Evolutionary conservation across 2,888 invertebrate species (phyloP).

Genomic region (Octodonta nipae): DNA sequence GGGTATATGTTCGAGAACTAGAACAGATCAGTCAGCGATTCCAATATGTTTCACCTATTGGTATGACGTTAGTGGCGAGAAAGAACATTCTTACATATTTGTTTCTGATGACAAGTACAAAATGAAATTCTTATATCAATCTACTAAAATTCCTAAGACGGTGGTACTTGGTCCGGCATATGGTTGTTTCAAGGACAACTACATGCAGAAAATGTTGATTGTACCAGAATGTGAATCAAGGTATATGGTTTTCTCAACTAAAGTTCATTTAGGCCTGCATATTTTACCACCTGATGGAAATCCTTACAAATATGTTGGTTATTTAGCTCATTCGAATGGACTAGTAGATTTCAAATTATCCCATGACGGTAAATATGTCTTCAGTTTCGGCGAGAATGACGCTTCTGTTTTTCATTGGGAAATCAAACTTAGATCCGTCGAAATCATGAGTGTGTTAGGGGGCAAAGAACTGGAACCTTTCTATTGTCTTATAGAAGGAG

Average conservation of each 20-base stretch:
- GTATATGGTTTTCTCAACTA: conserved; percentile 50
- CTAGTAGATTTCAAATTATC: conserved; percentile 38
- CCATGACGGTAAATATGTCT: conserved; percentile 38
- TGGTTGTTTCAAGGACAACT: conserved; percentile 38
- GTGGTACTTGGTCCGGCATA: conserved; percentile 56
- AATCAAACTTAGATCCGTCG: conserved; percentile 37
- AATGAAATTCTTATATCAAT: conserved; percentile 51
- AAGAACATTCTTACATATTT: conserved; percentile 34
- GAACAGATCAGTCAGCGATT: conserved; percentile 49
- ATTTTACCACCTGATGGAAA: conserved; percentile 60
- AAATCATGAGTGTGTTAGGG: conserved; percentile 39
- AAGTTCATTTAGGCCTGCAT: conserved; percentile 53
- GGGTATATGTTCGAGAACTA: conserved; percentile 38
- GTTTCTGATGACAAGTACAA: conserved; percentile 55
- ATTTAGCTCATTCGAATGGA: conserved; percentile 52
- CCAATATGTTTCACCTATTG: conserved; percentile 36
- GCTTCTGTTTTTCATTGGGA: conserved; percentile 44
- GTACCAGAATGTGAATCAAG: conserved; percentile 28
- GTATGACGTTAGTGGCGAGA: conserved; percentile 10
- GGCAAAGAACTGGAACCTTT: conserved; percentile 51
- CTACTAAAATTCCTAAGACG: conserved; percentile 50
- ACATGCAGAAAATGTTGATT: conserved; percentile 40
- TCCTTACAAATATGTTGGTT: conserved; percentile 50
- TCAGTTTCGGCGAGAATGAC: conserved; percentile 43
- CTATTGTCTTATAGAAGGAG: conserved; percentile 57